A percentile compares a stretch with the other conserved stretches of the same genome.
Evolutionary conservation across 2,113 vertebrate species (phyloP).

Genomic region (Phalacrocorax brasilianus): DNA sequence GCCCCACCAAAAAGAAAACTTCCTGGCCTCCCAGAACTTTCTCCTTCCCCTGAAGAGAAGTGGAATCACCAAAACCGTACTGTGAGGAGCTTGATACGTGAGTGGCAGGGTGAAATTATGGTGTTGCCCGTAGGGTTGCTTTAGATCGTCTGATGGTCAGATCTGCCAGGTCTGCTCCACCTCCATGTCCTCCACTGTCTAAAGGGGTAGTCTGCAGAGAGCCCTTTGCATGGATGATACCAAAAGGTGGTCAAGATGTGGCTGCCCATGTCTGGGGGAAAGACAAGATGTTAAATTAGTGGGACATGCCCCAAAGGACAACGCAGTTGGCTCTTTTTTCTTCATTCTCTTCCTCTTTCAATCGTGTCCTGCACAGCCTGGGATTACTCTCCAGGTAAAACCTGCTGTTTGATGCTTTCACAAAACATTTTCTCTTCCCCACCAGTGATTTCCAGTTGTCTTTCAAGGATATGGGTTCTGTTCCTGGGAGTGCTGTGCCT

Average conservation of each 20-base stretch:
- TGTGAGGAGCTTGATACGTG: neutral
- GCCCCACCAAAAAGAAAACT: neutral
- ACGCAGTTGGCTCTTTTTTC: neutral
- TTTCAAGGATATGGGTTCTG: accelerated
- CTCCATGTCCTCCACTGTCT: too few species aligned
- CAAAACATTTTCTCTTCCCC: neutral
- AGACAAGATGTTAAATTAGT: neutral
- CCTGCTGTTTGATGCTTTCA: neutral
- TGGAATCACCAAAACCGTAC: neutral
- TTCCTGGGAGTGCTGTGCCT: neutral
- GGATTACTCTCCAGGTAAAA: neutral
- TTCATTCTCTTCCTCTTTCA: neutral
- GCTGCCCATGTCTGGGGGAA: neutral
- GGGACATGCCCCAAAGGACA: neutral
- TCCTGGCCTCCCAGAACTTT: neutral
- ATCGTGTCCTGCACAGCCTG: accelerated
- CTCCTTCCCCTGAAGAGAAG: neutral
- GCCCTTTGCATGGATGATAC: neutral
- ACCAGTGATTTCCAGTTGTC: neutral
- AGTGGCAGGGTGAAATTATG: neutral
- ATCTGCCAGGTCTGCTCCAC: neutral
- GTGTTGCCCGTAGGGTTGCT: neutral
- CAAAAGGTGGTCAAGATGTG: neutral
- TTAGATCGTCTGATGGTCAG: neutral
- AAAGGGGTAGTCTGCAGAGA: neutral